Evolutionary conservation across 2,113 vertebrate species (phyloP), one percentile per base, ranked within the genome.

Genomic region (Nannospalax galili): DNA sequence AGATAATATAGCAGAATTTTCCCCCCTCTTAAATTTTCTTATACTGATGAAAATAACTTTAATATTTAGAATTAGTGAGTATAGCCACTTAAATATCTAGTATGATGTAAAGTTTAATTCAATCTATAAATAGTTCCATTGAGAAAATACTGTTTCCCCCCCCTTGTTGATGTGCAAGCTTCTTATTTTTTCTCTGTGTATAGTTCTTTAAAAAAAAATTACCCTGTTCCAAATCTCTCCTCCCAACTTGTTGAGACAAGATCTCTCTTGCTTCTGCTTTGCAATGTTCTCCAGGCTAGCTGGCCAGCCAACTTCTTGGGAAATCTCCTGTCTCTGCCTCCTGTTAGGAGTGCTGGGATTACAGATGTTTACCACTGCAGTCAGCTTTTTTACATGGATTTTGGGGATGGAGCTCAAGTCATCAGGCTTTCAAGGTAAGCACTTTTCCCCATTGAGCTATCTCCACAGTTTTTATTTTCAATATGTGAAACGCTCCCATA

Each of bases 61-160:
- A 72, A 62, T 72, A 32, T 30, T n/a, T 70, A 30, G 22, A 88
- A 52, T 52, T 79, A n/a, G 58, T 30, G 26, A 90, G 48, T 75
- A 70, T 62, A 84, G 77, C 88, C 81, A 92, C 69, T 64, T 64
- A 62, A 84, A 74, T 90, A 40, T 48, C 48, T 70, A 65, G 30
- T 45, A 5, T 45, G 30, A 32, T 52, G 92, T 81, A 84, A 70
- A 94, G 26, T 60, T 32, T 48, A 69, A 28, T 88, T 4, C n/a
- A 84, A 19, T 64, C 60, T 45, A 32, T 84, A 87, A 93, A 40
- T 32, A 79, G 40, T 73, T 94, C 22, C n/a, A n/a, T 84, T 91
- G 58, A 80, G 42, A 58, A 88, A 94, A 84, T 90, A 19, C 60
- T 84, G 40, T 79, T 86, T 81, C 40, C 7, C 64, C 2, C 64